These are phyloP conservation scores for Caenorhabditis sp. DNA, from an alignment of 2,888 invertebrate species.

Conservation along the genomic window DNA sequence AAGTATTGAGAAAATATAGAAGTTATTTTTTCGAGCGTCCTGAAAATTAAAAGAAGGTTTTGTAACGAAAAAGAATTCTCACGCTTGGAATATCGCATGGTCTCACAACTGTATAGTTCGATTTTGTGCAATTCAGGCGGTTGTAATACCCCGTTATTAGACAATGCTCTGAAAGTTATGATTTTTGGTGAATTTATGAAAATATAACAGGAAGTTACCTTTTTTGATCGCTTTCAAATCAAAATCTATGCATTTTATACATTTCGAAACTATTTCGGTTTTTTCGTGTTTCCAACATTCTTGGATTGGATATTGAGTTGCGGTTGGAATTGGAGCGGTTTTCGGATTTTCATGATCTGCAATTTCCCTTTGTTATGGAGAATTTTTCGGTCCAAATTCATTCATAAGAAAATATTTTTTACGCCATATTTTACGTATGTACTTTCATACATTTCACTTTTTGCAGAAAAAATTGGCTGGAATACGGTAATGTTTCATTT, in stretches of 20 bases:
- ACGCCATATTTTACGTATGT: too few species aligned
- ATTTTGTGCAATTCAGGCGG: constrained; percentile 46
- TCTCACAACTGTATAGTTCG: constrained; percentile 31
- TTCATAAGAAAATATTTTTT: too few species aligned
- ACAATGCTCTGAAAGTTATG: constrained; percentile 44
- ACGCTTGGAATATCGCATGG: constrained; percentile 37
- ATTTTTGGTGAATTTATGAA: neutral
- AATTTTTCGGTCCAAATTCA: too few species aligned
- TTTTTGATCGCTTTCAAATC: constrained; percentile 52
- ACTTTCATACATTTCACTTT: too few species aligned
- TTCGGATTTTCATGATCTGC: constrained; percentile 11
- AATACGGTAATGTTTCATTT: too few species aligned
- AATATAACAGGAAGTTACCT: constrained; percentile 20
- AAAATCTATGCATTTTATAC: constrained; percentile 46
- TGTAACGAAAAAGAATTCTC: neutral
- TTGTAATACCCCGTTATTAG: constrained; percentile 46
- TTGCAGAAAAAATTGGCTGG: too few species aligned
- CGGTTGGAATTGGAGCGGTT: neutral
- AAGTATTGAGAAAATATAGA: constrained; percentile 25
- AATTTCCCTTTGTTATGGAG: too few species aligned
- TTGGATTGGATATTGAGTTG: constrained; percentile 22
- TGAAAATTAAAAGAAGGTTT: neutral
- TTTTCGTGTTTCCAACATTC: constrained; percentile 51
- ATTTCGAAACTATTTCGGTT: constrained; percentile 28
- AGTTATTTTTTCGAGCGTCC: constrained; percentile 16